Conservation (phyloP, 2,797 vertebrate genomes). For the Dicrostonyx torquatus region DNA sequence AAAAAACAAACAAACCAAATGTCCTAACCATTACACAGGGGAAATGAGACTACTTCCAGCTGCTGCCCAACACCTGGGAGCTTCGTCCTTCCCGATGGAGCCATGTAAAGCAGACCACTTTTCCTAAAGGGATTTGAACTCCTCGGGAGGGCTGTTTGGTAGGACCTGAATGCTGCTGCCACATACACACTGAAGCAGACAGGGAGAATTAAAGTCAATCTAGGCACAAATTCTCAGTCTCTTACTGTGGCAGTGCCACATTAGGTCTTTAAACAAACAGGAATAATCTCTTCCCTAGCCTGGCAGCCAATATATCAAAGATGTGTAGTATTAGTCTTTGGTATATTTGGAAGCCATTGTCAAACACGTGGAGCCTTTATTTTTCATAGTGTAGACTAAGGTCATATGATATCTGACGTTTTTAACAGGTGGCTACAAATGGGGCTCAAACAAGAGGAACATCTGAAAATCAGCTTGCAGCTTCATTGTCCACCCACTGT, state of each 20-base stretch:
- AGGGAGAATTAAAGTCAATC: slow-evolving; percentile 77
- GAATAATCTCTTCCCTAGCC: slow-evolving; percentile 73
- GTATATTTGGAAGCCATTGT: slow-evolving; percentile 69
- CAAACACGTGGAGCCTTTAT: slow-evolving; percentile 72
- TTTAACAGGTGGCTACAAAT: neutral
- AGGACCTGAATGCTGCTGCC: slow-evolving; percentile 70
- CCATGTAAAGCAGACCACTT: slow-evolving; percentile 60
- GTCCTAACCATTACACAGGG: slow-evolving; percentile 23
- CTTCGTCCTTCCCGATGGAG: slow-evolving; percentile 60
- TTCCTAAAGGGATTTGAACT: slow-evolving; percentile 41
- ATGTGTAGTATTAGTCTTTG: slow-evolving; percentile 40
- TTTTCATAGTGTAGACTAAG: slow-evolving; percentile 68
- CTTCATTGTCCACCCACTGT: neutral
- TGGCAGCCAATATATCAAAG: slow-evolving; percentile 76
- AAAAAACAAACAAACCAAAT: too few relatives aligned
- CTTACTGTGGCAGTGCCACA: slow-evolving; percentile 77
- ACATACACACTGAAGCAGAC: slow-evolving; percentile 74
- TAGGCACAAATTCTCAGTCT: slow-evolving; percentile 80
- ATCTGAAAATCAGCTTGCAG: neutral
- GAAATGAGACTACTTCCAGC: slow-evolving; percentile 46
- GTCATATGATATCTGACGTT: neutral
- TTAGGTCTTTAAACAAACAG: slow-evolving; percentile 35
- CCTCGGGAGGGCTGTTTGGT: slow-evolving; percentile 51
- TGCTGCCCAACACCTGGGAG: slow-evolving; percentile 70
- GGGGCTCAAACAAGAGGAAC: neutral